Percentiles rank a stretch among this genome's conserved stretches.
phyloP scores from a whole-genome alignment of 2,888 invertebrate species.

The Hesperia comma region DNA sequence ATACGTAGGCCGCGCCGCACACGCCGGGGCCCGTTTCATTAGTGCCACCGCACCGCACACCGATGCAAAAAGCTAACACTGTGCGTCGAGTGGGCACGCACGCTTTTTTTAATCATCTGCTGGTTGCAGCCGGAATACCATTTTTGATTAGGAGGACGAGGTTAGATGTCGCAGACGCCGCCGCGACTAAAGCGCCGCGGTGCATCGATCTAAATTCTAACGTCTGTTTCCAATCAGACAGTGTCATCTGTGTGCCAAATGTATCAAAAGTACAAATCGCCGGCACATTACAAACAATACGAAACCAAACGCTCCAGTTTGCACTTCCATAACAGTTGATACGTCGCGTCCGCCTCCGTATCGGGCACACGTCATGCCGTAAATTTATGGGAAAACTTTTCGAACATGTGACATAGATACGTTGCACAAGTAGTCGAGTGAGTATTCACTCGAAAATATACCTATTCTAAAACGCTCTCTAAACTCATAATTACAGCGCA shows the following conservation, averaged over 20 bases:
- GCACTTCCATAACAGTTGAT: neutral
- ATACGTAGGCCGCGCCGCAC: slow-evolving; percentile 77
- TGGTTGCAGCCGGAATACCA: slow-evolving; percentile 47
- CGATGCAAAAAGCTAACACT: slow-evolving; percentile 76
- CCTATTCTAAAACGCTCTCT: slow-evolving; percentile 39
- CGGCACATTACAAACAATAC: slow-evolving; percentile 49
- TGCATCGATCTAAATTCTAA: slow-evolving; percentile 69
- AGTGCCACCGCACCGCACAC: slow-evolving; percentile 72
- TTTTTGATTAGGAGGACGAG: slow-evolving; percentile 48
- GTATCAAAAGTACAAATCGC: slow-evolving; percentile 56
- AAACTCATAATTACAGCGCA: slow-evolving; percentile 70
- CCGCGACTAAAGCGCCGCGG: slow-evolving; percentile 51
- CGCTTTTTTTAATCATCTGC: slow-evolving; percentile 55
- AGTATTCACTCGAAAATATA: slow-evolving; percentile 41
- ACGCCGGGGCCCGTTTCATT: slow-evolving; percentile 72
- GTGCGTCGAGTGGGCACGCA: slow-evolving; percentile 77
- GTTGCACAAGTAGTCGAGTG: neutral
- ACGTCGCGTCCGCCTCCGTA: neutral
- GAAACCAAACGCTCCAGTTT: slow-evolving; percentile 7
- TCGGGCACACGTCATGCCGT: neutral
- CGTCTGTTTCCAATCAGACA: slow-evolving; percentile 67
- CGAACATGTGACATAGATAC: slow-evolving; percentile 6
- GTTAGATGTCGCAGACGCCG: slow-evolving; percentile 33
- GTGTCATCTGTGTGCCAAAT: slow-evolving; percentile 65
- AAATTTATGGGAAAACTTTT: slow-evolving; percentile 25